Percentiles rank a stretch among this genome's conserved stretches.
Conservation (phyloP, 1,140 invertebrate genomes). For the Bombus affinis region DNA sequence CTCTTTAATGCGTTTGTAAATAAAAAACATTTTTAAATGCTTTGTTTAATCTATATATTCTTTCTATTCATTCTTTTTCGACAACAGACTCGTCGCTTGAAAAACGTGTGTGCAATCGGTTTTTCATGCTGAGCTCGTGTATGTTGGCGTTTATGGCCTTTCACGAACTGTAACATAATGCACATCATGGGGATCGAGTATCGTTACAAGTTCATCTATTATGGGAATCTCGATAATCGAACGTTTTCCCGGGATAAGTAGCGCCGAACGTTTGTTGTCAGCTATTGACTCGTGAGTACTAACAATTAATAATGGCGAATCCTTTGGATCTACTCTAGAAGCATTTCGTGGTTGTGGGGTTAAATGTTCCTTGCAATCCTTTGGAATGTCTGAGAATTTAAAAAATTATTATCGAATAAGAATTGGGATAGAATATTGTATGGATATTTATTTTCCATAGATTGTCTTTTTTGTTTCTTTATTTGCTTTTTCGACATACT, state of each 20-base stretch:
- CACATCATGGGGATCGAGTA: conserved; percentile 5
- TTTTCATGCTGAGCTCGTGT: neutral
- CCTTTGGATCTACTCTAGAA: neutral
- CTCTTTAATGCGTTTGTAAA: too few species aligned
- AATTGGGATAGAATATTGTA: too few species aligned
- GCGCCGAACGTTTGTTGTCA: neutral
- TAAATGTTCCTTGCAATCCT: neutral
- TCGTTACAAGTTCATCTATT: conserved; percentile 46
- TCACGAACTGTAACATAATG: conserved; percentile 13
- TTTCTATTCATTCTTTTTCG: too few species aligned
- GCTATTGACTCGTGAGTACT: neutral
- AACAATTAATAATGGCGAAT: neutral
- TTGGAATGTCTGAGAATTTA: neutral
- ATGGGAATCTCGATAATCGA: conserved; percentile 47
- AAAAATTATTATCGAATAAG: too few species aligned
- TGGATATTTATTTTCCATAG: too few species aligned
- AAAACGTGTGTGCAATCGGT: conserved; percentile 6
- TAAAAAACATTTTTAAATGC: too few species aligned
- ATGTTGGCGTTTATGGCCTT: neutral
- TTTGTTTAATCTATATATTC: too few species aligned
- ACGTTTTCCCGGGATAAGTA: conserved; percentile 21
- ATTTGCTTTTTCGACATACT: too few species aligned
- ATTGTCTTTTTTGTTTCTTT: too few species aligned
- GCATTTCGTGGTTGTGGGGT: neutral
- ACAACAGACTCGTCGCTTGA: neutral